Base-by-base conservation (phyloP, 1,140 invertebrate genomes). In the Campoletis sonorensis region DNA sequence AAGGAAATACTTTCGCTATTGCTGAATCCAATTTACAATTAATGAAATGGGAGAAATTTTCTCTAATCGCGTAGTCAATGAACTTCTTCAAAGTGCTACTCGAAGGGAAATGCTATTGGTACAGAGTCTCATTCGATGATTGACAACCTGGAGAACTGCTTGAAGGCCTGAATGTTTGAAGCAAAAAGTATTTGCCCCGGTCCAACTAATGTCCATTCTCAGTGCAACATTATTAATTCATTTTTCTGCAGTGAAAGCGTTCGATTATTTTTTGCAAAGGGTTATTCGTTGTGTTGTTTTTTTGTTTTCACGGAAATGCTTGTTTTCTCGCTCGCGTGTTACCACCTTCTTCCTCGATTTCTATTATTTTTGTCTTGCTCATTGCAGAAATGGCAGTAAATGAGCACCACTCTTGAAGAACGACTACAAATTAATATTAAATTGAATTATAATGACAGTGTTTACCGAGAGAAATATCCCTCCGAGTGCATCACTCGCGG, bases 371-470 rank as follows among this genome's bases (percentile, higher is more conserved):
- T 45, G n/a, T 40, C 37, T 54, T 40, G 51, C 49, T 26, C 49
- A 45, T 49, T 79, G 27, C n/a, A 18, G 61, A 70, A 30, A 70
- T 75, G 4, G 10, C 81, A 77, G 80, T 84, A 79, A 83, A 83
- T 85, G 85, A 88, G 83, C 82, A 83, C 78, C 73, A 76, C 85
- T 84, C n/a, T 85, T 64, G 54, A 81, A 83, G 82, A 81, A 84
- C 83, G 82, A 82, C 80, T 84, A 86, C 84, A 85, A 85, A 88
- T 88, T 88, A 87, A 85, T 88, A 88, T 86, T 85, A 87, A 87
- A 87, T 88, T 88, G 86, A 88, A 88, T 88, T 86, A 86, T 88
- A 88, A 87, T 88, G 85, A 86, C 86, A 86, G 87, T 87, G 84
- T 86, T 88, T 86, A 85, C 83, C 78, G 72, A 86, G 78, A 70